A percentile compares a stretch with the other conserved stretches of the same genome.
phyloP scores from a whole-genome alignment of 2,888 invertebrate species.

The Heliconius ethilla region DNA sequence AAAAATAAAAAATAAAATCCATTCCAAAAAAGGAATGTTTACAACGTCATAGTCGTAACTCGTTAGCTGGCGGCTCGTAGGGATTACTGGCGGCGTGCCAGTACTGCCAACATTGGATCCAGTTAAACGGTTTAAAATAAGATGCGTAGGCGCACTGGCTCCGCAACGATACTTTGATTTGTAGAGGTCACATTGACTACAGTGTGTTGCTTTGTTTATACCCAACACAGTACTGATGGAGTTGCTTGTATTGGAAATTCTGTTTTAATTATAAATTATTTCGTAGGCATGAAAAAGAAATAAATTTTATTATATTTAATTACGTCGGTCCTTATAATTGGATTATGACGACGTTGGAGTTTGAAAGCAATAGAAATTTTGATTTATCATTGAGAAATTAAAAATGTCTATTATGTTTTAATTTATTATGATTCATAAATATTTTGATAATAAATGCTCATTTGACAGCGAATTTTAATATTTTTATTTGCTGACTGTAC shows the following conservation, averaged over 20 bases:
- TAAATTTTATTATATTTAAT: not conserved
- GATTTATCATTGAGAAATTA: not conserved
- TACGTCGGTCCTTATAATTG: not conserved
- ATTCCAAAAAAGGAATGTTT: conserved; percentile 65
- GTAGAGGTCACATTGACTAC: conserved; percentile 45
- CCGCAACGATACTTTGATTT: conserved; percentile 41
- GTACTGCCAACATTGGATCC: conserved; percentile 44
- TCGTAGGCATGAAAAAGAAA: not conserved
- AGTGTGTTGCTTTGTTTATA: not conserved
- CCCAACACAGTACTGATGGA: not conserved
- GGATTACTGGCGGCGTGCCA: conserved; percentile 64
- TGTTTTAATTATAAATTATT: not conserved
- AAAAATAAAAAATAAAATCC: conserved; percentile 50
- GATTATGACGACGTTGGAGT: too few species aligned
- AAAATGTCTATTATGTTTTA: not conserved
- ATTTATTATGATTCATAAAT: too few species aligned
- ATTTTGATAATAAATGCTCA: not conserved
- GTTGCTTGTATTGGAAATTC: not conserved
- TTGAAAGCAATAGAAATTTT: too few species aligned
- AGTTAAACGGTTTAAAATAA: conserved; percentile 60
- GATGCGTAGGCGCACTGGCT: conserved; percentile 53
- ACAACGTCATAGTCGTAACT: conserved; percentile 54
- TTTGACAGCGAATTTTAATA: not conserved
- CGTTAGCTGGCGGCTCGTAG: conserved; percentile 51
- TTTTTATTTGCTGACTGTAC: conserved; percentile 14